Conservation (phyloP, 2,113 vertebrate genomes). For the Rousettus leschenaultii region DNA sequence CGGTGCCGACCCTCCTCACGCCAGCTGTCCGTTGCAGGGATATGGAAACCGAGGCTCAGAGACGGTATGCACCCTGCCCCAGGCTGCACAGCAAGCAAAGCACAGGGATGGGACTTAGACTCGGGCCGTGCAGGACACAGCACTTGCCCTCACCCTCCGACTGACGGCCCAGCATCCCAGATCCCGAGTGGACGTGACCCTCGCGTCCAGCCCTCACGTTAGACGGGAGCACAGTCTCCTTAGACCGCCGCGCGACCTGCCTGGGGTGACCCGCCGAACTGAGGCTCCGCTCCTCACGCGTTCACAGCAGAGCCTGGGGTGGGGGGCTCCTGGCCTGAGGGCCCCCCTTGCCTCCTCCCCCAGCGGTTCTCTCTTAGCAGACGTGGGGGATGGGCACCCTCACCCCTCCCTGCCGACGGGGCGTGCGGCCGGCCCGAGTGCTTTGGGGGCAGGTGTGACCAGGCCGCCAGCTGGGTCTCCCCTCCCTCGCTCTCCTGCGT, state of each 20-base stretch:
- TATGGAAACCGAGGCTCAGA: background rate
- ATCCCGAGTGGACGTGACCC: background rate
- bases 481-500: background rate
- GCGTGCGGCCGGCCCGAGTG: background rate
- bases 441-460: background rate
- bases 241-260: background rate
- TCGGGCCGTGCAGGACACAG: background rate
- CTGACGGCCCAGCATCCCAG: background rate
- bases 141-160: background rate
- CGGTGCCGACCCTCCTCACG: background rate
- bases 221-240: background rate
- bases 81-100: background rate
- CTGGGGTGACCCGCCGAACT: too few species aligned
- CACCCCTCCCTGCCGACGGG: background rate
- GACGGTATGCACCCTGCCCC: background rate
- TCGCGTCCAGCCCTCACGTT: background rate
- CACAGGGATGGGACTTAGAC: background rate
- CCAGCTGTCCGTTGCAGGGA: background rate
- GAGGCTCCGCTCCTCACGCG: background rate
- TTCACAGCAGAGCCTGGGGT: too few species aligned
- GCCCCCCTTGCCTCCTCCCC: background rate
- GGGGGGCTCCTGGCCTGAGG: background rate
- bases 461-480: background rate
- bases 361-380: background rate
- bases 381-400: background rate